These are phyloP conservation scores for Lepilemur ruficaudatus DNA, from an alignment of 2,797 vertebrate genomes.

Conservation along the genomic window DNA sequence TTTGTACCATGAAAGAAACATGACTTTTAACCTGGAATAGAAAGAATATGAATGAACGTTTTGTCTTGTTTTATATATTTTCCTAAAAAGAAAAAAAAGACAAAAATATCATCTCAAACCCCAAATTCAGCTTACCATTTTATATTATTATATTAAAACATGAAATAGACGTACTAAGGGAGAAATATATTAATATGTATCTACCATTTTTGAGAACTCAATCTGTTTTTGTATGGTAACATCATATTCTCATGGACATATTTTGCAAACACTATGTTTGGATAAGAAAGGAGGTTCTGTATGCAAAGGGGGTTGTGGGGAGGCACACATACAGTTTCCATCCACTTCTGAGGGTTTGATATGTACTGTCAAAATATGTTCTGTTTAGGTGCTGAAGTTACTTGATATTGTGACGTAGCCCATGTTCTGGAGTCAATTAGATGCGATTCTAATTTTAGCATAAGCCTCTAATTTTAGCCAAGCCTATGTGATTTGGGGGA, in stretches of 20 bases:
- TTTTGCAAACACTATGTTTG: neutral
- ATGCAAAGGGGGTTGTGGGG: fast-evolving
- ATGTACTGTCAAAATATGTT: neutral
- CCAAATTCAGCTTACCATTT: neutral
- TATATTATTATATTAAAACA: neutral
- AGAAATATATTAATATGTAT: neutral
- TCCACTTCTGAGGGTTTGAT: neutral
- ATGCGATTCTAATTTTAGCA: neutral
- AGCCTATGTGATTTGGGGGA: neutral
- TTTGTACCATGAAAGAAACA: neutral
- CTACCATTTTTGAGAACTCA: neutral
- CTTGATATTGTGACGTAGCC: neutral
- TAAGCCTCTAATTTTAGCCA: neutral
- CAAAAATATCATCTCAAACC: neutral
- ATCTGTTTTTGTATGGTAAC: neutral
- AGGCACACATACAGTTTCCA: neutral
- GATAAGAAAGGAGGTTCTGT: neutral
- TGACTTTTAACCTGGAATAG: neutral
- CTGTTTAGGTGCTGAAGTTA: neutral
- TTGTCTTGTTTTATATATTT: neutral
- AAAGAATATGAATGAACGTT: neutral
- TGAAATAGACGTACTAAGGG: neutral
- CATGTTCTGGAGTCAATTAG: neutral
- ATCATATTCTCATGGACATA: too few relatives aligned
- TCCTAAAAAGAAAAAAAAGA: neutral